These are phyloP conservation scores for Galerucella nymphaeae DNA, from an alignment of 2,888 invertebrate species.

Conservation along the genomic window DNA sequence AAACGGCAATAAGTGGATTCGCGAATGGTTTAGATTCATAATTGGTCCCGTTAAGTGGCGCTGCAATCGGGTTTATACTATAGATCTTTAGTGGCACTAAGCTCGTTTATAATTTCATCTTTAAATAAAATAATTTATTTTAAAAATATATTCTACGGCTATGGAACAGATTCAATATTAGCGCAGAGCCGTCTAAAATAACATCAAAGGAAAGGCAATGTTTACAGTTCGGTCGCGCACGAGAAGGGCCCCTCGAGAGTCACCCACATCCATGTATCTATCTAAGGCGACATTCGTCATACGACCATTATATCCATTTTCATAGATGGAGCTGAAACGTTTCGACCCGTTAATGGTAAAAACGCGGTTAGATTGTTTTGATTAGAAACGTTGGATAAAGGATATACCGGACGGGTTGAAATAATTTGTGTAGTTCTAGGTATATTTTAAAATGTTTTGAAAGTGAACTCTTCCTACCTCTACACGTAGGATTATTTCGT, in stretches of 20 bases:
- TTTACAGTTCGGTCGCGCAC: constrained; percentile 3
- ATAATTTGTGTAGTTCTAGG: not conserved
- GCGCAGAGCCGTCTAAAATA: constrained; percentile 3
- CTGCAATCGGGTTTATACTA: too few relatives aligned
- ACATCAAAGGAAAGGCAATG: constrained; percentile 11
- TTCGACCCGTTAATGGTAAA: constrained; percentile 35
- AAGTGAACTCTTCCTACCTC: too few relatives aligned
- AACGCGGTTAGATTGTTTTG: constrained; percentile 26
- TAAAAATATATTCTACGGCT: not conserved
- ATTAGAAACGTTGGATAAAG: not conserved
- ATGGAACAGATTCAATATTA: not conserved
- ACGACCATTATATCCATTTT: constrained; percentile 17
- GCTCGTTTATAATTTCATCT: too few relatives aligned
- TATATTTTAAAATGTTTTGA: not conserved
- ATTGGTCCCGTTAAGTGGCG: too few relatives aligned
- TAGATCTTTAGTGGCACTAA: too few relatives aligned
- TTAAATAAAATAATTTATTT: too few relatives aligned
- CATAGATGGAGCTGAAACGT: constrained; percentile 16
- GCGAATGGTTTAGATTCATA: too few relatives aligned
- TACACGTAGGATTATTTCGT: constrained; percentile 1
- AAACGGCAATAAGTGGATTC: too few relatives aligned
- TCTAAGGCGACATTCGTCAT: constrained; percentile 15
- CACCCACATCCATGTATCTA: constrained; percentile 5
- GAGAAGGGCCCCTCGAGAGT: constrained; percentile 8
- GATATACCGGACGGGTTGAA: constrained; percentile 36